phyloP scores from a whole-genome alignment of 2,113 vertebrate genomes.

The Centrocercus urophasianus region DNA sequence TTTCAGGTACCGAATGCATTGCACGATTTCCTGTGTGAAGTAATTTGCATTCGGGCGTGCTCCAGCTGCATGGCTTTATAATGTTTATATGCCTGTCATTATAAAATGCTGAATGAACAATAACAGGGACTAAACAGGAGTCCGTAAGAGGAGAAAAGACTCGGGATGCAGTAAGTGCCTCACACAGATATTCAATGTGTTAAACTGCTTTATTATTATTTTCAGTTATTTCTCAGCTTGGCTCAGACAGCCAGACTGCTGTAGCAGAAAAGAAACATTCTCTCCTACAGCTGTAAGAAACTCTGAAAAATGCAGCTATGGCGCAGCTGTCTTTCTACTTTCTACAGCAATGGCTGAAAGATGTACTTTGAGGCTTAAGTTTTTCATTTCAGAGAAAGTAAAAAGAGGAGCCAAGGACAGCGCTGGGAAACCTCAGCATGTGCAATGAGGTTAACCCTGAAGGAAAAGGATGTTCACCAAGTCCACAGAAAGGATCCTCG shows the following conservation, averaged over 20 bases:
- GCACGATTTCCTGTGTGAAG: slow-evolving; percentile 12
- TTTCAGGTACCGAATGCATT: slow-evolving; percentile 29
- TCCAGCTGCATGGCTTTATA: slow-evolving; percentile 6
- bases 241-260: not conserved
- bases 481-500: not conserved
- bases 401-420: not conserved
- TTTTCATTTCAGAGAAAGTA: not conserved
- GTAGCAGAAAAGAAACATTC: not conserved
- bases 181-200: not conserved
- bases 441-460: not conserved
- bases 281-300: not conserved
- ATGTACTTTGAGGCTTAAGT: not conserved
- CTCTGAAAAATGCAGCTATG: slow-evolving; percentile 13
- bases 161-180: not conserved
- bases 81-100: not conserved
- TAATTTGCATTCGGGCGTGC: not conserved
- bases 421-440: not conserved
- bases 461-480: slow-evolving; percentile 25
- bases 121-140: slow-evolving; percentile 10
- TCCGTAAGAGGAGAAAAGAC: not conserved
- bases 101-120: slow-evolving; percentile 44
- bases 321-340: not conserved
- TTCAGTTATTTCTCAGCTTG: slow-evolving; percentile 8
- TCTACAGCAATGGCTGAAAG: not conserved
- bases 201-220: not conserved